phyloP scores from a whole-genome alignment of 1,140 invertebrate species.

The Pentalonia nigronervosa region DNA sequence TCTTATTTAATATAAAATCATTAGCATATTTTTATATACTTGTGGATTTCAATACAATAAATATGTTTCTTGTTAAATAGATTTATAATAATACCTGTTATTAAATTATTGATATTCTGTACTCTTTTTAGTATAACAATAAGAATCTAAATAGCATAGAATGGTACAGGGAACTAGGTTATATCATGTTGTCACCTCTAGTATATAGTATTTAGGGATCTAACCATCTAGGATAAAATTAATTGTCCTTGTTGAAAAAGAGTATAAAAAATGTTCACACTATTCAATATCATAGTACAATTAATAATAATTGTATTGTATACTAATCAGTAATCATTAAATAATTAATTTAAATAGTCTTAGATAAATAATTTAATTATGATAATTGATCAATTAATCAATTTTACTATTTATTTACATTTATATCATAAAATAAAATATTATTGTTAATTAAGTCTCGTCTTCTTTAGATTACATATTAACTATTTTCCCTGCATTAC shows the following conservation, averaged over 20 bases:
- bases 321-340: background rate
- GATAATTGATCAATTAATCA: background rate
- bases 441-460: background rate
- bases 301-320: background rate
- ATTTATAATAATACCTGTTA: background rate
- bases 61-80: background rate
- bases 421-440: background rate
- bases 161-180: background rate
- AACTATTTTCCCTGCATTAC: background rate
- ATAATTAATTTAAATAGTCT: background rate
- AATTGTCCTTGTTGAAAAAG: background rate
- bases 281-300: background rate
- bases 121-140: too few species aligned
- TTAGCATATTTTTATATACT: conserved; percentile 11
- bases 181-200: background rate
- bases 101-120: background rate
- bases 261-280: background rate
- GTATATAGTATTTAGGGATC: too few species aligned
- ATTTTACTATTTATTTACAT: background rate
- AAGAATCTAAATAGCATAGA: background rate
- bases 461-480: background rate
- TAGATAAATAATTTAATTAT: background rate
- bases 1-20: conserved; percentile 26
- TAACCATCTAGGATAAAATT: background rate
- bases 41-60: background rate